Evolutionary conservation across 2,797 vertebrate species (phyloP).

Genomic region (Phaenicophaeus curvirostris): DNA sequence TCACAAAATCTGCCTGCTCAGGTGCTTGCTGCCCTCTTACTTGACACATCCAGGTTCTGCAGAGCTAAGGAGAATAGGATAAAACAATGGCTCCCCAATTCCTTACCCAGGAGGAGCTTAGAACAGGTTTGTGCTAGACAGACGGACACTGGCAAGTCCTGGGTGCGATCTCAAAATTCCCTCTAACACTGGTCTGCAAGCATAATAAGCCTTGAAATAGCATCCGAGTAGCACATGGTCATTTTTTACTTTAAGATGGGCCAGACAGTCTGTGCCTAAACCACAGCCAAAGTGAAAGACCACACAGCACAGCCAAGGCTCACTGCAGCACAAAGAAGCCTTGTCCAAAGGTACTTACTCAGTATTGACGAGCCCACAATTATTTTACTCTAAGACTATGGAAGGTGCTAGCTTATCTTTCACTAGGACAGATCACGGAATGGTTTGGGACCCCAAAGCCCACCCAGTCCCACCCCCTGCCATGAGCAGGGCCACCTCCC

Average conservation of each 20-base stretch:
- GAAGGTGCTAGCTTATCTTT: background rate
- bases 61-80: background rate
- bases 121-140: background rate
- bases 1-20: background rate
- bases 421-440: no score
- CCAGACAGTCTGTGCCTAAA: background rate
- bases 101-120: background rate
- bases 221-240: accelerated
- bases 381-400: background rate
- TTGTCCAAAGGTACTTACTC: background rate
- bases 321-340: background rate
- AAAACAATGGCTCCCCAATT: accelerated
- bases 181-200: no score
- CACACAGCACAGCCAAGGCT: background rate
- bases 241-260: background rate
- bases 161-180: background rate
- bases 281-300: background rate
- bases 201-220: background rate
- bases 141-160: background rate
- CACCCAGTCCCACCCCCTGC: no score
- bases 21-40: background rate
- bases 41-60: background rate
- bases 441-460: no score
- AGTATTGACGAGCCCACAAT: background rate
- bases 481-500: no score